These are phyloP conservation scores for Microctenopoma stevenorrisi DNA, from an alignment of 2,797 vertebrate species.

Conservation along the genomic window DNA sequence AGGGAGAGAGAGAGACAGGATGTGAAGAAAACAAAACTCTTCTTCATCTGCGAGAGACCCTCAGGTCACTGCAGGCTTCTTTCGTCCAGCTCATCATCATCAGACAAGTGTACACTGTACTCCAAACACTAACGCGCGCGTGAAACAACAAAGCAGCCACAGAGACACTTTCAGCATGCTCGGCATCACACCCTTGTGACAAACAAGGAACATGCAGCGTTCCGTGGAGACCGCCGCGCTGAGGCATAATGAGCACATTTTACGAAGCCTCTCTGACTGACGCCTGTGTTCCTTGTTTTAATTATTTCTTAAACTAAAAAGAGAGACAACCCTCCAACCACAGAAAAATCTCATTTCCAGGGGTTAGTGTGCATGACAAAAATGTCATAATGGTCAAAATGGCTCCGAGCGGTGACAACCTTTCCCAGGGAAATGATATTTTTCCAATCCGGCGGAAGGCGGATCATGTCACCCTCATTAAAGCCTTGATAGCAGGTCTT, in stretches of 20 bases:
- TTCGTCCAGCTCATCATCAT: conserved; percentile 26
- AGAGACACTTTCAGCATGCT: conserved; percentile 33
- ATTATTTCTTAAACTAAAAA: conserved; percentile 75
- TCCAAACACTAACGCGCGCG: conserved; percentile 5
- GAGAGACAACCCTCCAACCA: conserved; percentile 24
- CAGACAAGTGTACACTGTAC: conserved; percentile 5
- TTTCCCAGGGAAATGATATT: conserved; percentile 88
- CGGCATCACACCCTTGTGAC: conserved; percentile 32
- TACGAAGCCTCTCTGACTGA: conserved; percentile 67
- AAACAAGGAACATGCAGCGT: conserved; percentile 26
- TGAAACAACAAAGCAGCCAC: conserved; percentile 56
- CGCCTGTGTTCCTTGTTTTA: conserved; percentile 69
- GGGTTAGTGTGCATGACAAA: conserved; percentile 82
- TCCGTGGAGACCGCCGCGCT: conserved; percentile 40
- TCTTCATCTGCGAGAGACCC: conserved; percentile 18
- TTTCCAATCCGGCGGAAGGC: conserved; percentile 84
- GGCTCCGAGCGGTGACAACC: conserved; percentile 85
- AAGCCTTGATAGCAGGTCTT: conserved; percentile 93
- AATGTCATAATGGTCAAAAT: conserved; percentile 83
- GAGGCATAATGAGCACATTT: conserved; percentile 55
- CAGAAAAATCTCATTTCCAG: conserved; percentile 75
- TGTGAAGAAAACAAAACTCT: conserved; percentile 15
- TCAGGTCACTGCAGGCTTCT: conserved; percentile 29
- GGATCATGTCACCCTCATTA: conserved; percentile 91
- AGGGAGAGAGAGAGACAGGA: conserved; percentile 31